Conservation (phyloP, 2,797 vertebrate species). For the Urocyon cinereoargenteus region DNA sequence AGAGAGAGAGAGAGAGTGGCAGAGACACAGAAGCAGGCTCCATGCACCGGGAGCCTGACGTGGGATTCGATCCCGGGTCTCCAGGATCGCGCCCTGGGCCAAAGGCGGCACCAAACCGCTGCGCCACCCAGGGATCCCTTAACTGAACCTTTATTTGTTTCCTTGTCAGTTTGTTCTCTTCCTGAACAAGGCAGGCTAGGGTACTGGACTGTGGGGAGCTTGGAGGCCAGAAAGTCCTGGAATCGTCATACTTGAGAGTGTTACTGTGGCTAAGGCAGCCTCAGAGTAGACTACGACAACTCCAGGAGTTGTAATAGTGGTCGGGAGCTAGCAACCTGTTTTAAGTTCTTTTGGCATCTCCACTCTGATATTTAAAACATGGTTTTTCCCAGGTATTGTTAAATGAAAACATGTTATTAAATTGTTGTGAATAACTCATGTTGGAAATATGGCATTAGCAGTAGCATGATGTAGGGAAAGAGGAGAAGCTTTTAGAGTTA, state of each 20-base stretch:
- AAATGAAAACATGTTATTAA: constrained; percentile 14
- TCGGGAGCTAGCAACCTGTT: constrained; percentile 9
- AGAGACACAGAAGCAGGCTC: no score
- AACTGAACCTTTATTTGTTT: not conserved
- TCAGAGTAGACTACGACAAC: not conserved
- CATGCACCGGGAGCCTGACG: no score
- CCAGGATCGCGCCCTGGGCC: no score
- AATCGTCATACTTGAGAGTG: not conserved
- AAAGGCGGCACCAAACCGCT: no score
- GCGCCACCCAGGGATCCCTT: no score
- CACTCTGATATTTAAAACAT: not conserved
- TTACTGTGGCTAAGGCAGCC: not conserved
- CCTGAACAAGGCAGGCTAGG: not conserved
- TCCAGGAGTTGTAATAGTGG: not conserved
- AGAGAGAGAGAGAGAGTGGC: no score
- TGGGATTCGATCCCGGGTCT: no score
- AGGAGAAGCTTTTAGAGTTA: not conserved
- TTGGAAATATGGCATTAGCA: not conserved
- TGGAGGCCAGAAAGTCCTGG: not conserved
- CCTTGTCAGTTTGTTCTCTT: not conserved
- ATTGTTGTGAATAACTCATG: not conserved
- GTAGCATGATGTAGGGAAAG: not conserved
- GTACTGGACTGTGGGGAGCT: not conserved
- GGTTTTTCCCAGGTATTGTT: not conserved
- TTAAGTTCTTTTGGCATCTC: not conserved